Conservation (phyloP, 2,113 vertebrate species). For the Pipa parva region DNA sequence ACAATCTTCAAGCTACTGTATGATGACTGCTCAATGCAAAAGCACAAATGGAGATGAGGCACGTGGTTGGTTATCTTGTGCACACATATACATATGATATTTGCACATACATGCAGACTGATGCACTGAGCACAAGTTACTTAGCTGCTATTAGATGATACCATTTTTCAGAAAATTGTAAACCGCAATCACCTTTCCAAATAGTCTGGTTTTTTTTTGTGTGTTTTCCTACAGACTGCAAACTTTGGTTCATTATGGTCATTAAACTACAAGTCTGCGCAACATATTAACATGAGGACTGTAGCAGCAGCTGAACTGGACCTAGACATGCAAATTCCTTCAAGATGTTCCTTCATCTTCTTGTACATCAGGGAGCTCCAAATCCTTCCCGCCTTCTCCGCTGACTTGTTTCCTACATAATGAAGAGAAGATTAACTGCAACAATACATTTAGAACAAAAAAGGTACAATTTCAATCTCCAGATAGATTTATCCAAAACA, state of each 20-base stretch:
- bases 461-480: not conserved
- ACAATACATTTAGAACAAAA: not conserved
- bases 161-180: slow-evolving; percentile 9
- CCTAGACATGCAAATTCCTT: slow-evolving; percentile 49
- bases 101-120: slow-evolving; percentile 16
- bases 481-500: too few species aligned
- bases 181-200: slow-evolving; percentile 20
- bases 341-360: slow-evolving; percentile 65
- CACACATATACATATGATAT: slow-evolving; percentile 26
- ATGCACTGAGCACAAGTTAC: slow-evolving; percentile 3
- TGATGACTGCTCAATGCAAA: slow-evolving; percentile 23
- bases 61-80: slow-evolving; percentile 26
- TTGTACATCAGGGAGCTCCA: slow-evolving; percentile 59
- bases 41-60: slow-evolving; percentile 52
- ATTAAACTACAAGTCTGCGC: slow-evolving; percentile 46
- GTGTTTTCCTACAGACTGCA: slow-evolving; percentile 21
- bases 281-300: slow-evolving; percentile 46
- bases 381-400: slow-evolving; percentile 58
- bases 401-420: slow-evolving; percentile 60
- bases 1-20: slow-evolving; percentile 10
- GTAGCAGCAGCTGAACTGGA: slow-evolving; percentile 38
- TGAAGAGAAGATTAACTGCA: not conserved
- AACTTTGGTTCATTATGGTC: slow-evolving; percentile 43
- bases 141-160: not conserved
- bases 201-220: rapidly evolving